Conservation (phyloP, 2,113 vertebrate species). For the Macrotus californicus region DNA sequence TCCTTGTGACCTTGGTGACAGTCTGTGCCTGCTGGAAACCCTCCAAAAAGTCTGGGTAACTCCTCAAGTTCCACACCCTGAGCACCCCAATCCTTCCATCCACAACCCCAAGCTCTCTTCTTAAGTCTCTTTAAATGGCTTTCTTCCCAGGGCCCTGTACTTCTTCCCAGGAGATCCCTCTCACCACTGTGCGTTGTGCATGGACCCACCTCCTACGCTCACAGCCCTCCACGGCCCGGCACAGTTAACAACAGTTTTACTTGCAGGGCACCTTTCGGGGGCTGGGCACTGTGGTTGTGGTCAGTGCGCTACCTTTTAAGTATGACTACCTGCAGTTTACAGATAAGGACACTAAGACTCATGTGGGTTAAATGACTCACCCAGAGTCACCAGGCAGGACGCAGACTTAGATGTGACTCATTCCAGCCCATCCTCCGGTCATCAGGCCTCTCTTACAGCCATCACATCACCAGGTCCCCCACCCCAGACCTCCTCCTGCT, state of each 20-base stretch:
- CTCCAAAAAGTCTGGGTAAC: constrained; percentile 88
- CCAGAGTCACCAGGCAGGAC: background rate
- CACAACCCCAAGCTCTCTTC: background rate
- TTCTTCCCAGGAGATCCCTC: background rate
- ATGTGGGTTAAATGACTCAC: background rate
- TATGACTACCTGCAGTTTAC: background rate
- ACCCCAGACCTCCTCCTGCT: background rate
- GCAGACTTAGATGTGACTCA: background rate
- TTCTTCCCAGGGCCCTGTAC: background rate
- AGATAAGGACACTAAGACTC: background rate
- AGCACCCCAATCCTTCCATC: background rate
- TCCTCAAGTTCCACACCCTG: background rate
- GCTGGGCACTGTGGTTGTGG: background rate
- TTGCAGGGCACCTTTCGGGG: background rate
- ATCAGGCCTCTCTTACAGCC: background rate
- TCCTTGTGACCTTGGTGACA: constrained; percentile 96
- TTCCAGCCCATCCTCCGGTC: background rate
- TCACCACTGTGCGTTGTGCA: background rate
- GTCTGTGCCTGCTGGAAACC: constrained; percentile 99
- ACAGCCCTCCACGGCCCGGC: background rate
- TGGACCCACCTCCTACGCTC: background rate
- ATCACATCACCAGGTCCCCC: background rate
- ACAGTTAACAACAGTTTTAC: background rate
- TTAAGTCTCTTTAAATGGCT: background rate
- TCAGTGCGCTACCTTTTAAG: background rate